Percentiles rank a stretch among this genome's conserved stretches.
Evolutionary conservation across 2,113 vertebrate species (phyloP).

Genomic region (Oxyruncus cristatus): DNA sequence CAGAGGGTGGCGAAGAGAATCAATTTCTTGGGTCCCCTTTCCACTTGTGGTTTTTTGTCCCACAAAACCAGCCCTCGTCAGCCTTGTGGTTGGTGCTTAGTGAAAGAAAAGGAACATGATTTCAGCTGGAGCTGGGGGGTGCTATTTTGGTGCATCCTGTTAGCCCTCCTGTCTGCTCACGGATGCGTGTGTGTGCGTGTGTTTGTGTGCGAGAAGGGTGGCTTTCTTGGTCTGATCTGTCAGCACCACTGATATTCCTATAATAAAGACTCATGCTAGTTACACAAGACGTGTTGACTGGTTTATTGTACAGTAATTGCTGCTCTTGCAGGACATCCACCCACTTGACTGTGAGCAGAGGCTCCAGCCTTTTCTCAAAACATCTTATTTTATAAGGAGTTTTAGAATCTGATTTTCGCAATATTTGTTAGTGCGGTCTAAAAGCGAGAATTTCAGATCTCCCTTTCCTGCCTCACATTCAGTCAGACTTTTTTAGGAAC

Average conservation of each 20-base stretch:
- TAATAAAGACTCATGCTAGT: not conserved
- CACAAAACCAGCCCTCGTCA: not conserved
- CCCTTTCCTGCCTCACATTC: not conserved
- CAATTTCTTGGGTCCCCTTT: not conserved
- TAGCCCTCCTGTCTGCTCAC: not conserved
- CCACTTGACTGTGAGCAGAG: not conserved
- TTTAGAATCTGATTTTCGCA: not conserved
- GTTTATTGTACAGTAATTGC: conserved; percentile 11
- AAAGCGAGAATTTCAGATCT: not conserved
- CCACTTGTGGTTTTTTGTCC: not conserved
- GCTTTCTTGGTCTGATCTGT: not conserved
- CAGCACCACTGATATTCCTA: not conserved
- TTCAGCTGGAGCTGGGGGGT: not conserved
- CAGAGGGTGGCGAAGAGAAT: not conserved
- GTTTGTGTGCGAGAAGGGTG: not conserved
- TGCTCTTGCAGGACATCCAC: conserved; percentile 43
- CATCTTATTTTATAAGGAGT: not conserved
- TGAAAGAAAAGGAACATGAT: not conserved
- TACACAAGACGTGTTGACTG: conserved; percentile 12
- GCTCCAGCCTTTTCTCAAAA: conserved; percentile 16
- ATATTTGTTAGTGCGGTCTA: not conserved
- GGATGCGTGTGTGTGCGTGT: not conserved
- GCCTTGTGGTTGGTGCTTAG: not conserved
- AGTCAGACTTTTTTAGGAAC: not conserved
- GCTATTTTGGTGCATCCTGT: not conserved